Base-by-base conservation (phyloP, 2,888 invertebrate genomes). In the Orthosia gracilis region DNA sequence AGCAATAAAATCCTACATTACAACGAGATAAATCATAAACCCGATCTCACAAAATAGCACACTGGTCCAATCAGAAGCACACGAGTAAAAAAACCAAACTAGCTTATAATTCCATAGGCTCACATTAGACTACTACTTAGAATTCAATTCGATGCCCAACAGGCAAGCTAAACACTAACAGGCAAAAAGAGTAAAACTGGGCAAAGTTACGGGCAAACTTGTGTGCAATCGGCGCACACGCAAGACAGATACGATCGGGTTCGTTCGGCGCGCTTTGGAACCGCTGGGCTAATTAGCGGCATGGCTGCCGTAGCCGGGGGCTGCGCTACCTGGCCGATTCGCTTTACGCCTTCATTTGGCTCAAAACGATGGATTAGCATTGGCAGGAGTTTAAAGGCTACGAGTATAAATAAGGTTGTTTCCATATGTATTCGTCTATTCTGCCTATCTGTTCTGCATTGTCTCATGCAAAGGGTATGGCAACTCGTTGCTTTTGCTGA, bases 201-300 rank as follows among this genome's bases (percentile, higher is more conserved):
- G 55, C 54, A 59, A 73, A 73, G 63, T 78, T 78, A 78, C 59
- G 54, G 59, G 79, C 54, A 59, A 73, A 73, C 59, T 78, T 78
- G 82, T 57, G 54, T 57, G 79, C 82, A 76, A 82, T 78, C 80
- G 70, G 77, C 76, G 85, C 84, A 75, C 90, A 89, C 89, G 88
- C 90, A 87, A 82, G 55, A 66, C 40, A 59, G 90, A 91, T 90
- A 88, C 78, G 76, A 89, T 89, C 90, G 72, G 62, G 78, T 70
- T 68, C 63, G 67, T 66, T 76, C 63, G 76, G 79, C 87, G 86
- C 87, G 73, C 67, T 72, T 65, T 76, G 68, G 64, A 55, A 59
- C 64, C 70, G 78, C 77, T 82, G 73, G 69, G 80, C 87, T 90
- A 90, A 89, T 91, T 89, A 89, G 84, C 79, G 59, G 81, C 82